These are phyloP conservation scores for Cynopterus sphinx DNA, from an alignment of 2,797 vertebrate genomes.

Conservation along the genomic window DNA sequence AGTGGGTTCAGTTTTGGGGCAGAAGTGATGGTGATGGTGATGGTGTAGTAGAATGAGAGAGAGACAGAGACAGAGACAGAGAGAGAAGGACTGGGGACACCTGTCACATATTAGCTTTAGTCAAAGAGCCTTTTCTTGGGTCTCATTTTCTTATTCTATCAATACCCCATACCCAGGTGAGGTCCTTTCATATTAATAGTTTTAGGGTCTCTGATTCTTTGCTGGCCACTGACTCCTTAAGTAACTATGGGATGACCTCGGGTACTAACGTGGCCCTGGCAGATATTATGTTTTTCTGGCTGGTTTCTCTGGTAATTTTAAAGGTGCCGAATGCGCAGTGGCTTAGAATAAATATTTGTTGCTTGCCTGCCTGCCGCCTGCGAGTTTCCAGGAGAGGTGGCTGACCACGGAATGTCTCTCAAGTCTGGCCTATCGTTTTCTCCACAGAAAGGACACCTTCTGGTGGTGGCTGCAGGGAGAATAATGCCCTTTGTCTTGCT, in stretches of 20 bases:
- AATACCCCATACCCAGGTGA: background rate
- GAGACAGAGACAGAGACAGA: too few relatives aligned
- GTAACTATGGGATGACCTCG: background rate
- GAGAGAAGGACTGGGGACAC: background rate
- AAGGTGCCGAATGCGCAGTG: slow-evolving; percentile 32
- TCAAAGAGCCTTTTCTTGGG: background rate
- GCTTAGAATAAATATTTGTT: slow-evolving; percentile 49
- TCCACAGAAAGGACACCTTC: slow-evolving; percentile 62
- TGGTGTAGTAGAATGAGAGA: background rate
- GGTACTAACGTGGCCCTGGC: background rate
- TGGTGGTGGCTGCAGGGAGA: slow-evolving; percentile 43
- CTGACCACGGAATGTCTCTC: slow-evolving; percentile 32
- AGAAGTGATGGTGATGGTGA: background rate
- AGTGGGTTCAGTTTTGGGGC: background rate
- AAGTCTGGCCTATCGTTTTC: slow-evolving; percentile 65
- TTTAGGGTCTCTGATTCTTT: background rate
- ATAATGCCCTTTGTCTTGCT: slow-evolving; percentile 69
- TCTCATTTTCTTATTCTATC: background rate
- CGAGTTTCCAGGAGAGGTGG: slow-evolving; percentile 11
- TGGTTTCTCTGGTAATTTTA: slow-evolving; percentile 23
- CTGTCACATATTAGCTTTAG: background rate
- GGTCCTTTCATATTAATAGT: background rate
- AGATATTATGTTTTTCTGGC: background rate
- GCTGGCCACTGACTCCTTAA: background rate
- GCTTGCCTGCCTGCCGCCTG: slow-evolving; percentile 3